A percentile compares a stretch with the other conserved stretches of the same genome.
These are phyloP conservation scores for Drosophila cracens DNA, from an alignment of 2,888 invertebrate genomes.

Conservation along the genomic window DNA sequence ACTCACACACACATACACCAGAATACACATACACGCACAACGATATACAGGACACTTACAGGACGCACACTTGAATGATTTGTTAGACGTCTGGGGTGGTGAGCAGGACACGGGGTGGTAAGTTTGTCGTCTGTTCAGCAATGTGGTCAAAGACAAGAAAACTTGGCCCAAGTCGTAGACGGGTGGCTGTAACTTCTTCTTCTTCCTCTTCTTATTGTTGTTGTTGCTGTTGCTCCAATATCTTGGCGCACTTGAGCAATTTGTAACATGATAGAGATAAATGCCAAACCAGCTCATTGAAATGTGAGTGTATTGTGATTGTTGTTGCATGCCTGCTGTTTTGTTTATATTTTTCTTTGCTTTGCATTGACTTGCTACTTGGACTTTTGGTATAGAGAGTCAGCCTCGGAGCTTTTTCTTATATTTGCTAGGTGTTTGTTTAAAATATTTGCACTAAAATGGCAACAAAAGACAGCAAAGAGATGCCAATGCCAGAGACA, in stretches of 20 bases:
- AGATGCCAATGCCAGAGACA: conserved; percentile 31
- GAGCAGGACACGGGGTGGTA: conserved; percentile 2
- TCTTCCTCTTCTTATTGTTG: not conserved
- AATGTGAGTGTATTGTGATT: conserved; percentile 29
- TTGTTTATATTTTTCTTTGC: conserved; percentile 75
- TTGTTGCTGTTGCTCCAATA: conserved; percentile 58
- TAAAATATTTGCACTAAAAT: conserved; percentile 72
- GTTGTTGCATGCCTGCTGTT: conserved; percentile 36
- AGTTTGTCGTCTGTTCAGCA: conserved; percentile 43
- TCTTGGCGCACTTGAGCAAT: conserved; percentile 75
- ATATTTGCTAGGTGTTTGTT: conserved; percentile 53
- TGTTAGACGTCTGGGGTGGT: conserved; percentile 36
- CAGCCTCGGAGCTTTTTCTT: conserved; percentile 24
- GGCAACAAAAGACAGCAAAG: conserved; percentile 59
- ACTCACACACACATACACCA: conserved; percentile 14
- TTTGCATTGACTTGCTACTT: conserved; percentile 73
- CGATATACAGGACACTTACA: conserved; percentile 34
- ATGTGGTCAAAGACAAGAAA: conserved; percentile 72
- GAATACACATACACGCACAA: conserved; percentile 5
- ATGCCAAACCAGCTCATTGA: conserved; percentile 58
- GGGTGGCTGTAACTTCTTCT: not conserved
- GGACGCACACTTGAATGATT: conserved; percentile 64
- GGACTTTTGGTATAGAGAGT: conserved; percentile 42
- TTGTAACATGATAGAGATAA: conserved; percentile 77
- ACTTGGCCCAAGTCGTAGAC: conserved; percentile 66